Percentiles rank a stretch among this genome's conserved stretches.
These are phyloP conservation scores for Pleuronectes platessa DNA, from an alignment of 2,113 vertebrate genomes.

Conservation along the genomic window DNA sequence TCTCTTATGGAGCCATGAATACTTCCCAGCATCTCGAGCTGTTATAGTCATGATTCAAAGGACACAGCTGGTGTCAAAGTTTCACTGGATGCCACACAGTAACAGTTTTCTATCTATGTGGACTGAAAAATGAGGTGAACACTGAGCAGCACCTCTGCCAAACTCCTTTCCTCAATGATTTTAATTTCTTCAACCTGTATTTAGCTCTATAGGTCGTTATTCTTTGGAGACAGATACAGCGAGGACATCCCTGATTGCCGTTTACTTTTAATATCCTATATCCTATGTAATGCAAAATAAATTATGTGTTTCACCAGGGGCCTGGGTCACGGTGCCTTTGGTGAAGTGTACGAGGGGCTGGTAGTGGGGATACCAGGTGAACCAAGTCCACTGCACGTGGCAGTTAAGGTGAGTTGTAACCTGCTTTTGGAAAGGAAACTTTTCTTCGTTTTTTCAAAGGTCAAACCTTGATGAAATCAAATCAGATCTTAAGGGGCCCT, in stretches of 20 bases:
- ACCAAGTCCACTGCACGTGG: conserved; percentile 94
- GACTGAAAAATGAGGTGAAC: neutral
- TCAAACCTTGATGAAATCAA: neutral
- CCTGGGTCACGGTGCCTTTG: conserved; percentile 96
- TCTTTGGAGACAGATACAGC: too few relatives aligned
- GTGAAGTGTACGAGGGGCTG: conserved; percentile 98
- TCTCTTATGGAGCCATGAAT: conserved; percentile 31
- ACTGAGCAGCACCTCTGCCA: neutral
- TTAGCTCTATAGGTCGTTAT: neutral
- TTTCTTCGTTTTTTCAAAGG: neutral
- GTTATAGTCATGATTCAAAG: conserved; percentile 5
- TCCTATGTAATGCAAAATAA: conserved; percentile 9
- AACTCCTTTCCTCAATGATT: neutral
- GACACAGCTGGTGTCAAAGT: conserved; percentile 12
- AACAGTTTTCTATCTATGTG: neutral
- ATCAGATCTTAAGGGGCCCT: neutral
- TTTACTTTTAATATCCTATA: too few relatives aligned
- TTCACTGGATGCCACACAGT: neutral
- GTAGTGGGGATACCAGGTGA: conserved; percentile 92
- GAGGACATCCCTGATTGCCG: too few relatives aligned
- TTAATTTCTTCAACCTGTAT: neutral
- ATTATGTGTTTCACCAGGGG: conserved; percentile 82
- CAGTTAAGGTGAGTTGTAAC: conserved; percentile 90
- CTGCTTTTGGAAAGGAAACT: neutral
- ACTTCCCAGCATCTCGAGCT: conserved; percentile 15